Conservation (phyloP, 2,797 vertebrate genomes). For the Ptychadena robeensis region DNA sequence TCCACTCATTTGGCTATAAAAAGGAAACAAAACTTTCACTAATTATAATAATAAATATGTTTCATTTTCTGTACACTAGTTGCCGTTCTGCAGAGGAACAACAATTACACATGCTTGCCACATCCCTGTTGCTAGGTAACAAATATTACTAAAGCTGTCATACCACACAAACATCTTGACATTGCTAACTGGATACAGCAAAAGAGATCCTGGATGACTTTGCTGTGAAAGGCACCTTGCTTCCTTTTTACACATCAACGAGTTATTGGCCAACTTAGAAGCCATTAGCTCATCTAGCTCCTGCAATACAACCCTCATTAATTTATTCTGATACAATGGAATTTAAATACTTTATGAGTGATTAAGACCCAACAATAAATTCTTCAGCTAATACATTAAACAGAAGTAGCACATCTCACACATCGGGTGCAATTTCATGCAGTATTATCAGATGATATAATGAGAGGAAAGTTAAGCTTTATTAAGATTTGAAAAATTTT, state of each 20-base stretch:
- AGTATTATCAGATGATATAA: neutral
- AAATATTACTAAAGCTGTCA: constrained; percentile 27
- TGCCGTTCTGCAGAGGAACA: constrained; percentile 7
- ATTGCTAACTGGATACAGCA: constrained; percentile 26
- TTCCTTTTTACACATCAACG: neutral
- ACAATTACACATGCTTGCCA: constrained; percentile 27
- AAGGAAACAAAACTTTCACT: neutral
- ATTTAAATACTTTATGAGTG: neutral
- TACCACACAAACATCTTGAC: constrained; percentile 38
- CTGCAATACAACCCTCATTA: neutral
- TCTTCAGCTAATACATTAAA: neutral
- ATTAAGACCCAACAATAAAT: neutral
- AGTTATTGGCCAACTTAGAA: neutral
- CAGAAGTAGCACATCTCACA: neutral
- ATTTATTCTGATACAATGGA: neutral
- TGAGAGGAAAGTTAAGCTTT: neutral
- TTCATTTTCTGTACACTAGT: constrained; percentile 23
- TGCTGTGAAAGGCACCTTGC: constrained; percentile 8
- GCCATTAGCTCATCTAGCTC: neutral
- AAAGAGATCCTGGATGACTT: constrained; percentile 1
- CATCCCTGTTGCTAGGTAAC: constrained; percentile 48
- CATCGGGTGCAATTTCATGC: neutral
- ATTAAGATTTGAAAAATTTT: neutral
- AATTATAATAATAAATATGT: constrained; percentile 41
- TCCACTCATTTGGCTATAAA: neutral